phyloP scores from a whole-genome alignment of 2,113 vertebrate genomes.

The Heteronetta atricapilla region DNA sequence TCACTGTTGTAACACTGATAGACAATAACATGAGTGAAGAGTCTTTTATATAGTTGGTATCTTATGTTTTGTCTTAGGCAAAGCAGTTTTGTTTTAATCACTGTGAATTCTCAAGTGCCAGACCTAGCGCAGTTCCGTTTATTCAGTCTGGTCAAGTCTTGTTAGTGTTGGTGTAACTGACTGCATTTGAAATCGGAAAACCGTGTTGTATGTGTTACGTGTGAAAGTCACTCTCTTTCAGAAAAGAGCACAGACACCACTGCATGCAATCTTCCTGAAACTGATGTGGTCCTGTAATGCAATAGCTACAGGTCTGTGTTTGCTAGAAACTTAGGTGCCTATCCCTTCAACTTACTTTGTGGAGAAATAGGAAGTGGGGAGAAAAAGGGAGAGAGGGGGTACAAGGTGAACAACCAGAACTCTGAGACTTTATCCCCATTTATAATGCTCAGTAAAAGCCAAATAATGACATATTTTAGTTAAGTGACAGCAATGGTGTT shows the following conservation, averaged over 20 bases:
- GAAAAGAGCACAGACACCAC: constrained; percentile 1
- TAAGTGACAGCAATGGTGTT: constrained; percentile 32
- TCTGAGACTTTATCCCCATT: not conserved
- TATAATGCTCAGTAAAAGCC: constrained; percentile 18
- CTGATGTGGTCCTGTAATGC: not conserved
- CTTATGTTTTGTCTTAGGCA: constrained; percentile 44
- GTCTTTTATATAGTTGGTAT: constrained; percentile 28
- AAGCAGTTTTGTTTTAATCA: constrained; percentile 64
- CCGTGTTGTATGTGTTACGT: not conserved
- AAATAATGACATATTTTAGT: not conserved
- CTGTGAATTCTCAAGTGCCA: constrained; percentile 70
- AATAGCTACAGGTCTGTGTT: not conserved
- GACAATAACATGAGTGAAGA: constrained; percentile 24
- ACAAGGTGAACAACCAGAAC: not conserved
- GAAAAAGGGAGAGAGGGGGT: not conserved
- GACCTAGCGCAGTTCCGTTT: constrained; percentile 37
- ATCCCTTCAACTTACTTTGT: not conserved
- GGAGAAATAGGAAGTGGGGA: not conserved
- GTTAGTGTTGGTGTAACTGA: constrained; percentile 36
- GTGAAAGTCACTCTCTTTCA: not conserved
- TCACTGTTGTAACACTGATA: constrained; percentile 27
- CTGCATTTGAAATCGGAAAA: constrained; percentile 17
- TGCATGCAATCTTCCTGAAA: constrained; percentile 17
- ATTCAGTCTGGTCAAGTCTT: constrained; percentile 49
- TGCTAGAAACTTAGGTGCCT: not conserved